These are phyloP conservation scores for Drosophila murphyi DNA, from an alignment of 1,140 invertebrate genomes.

Conservation along the genomic window DNA sequence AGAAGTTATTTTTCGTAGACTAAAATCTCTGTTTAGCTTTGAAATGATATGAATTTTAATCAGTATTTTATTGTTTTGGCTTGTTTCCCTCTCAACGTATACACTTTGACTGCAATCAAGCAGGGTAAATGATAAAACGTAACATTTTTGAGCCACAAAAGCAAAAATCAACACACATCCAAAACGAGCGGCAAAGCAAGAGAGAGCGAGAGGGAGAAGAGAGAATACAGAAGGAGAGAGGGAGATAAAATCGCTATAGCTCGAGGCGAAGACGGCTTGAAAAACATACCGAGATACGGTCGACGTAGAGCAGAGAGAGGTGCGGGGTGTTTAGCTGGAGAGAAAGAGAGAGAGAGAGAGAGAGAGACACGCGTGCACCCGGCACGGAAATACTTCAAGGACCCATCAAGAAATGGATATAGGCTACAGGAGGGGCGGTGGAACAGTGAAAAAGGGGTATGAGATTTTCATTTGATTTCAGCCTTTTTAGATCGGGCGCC, in stretches of 20 bases:
- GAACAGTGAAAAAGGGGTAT: slow-evolving; percentile 1
- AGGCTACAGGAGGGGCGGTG: neutral
- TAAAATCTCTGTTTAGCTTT: too few species aligned
- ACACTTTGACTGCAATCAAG: too few species aligned
- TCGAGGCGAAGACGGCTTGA: slow-evolving; percentile 48
- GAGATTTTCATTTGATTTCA: slow-evolving; percentile 55
- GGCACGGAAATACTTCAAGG: slow-evolving; percentile 64
- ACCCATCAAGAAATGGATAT: slow-evolving; percentile 4
- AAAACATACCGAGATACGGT: slow-evolving; percentile 40
- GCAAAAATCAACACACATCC: slow-evolving; percentile 70
- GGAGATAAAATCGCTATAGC: slow-evolving; percentile 38
- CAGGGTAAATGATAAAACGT: slow-evolving; percentile 12
- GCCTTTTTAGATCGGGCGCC: neutral
- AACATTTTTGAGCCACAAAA: slow-evolving; percentile 56
- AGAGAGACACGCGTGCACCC: slow-evolving; percentile 39
- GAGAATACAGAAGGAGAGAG: neutral
- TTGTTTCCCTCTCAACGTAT: too few species aligned
- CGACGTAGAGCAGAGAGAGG: neutral
- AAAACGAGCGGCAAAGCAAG: neutral
- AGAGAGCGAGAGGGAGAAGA: neutral
- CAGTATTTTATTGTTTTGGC: neutral
- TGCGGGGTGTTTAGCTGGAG: slow-evolving; percentile 32
- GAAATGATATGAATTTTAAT: too few species aligned
- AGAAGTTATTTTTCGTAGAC: too few species aligned
- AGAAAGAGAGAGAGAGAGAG: slow-evolving; percentile 8